Evolutionary conservation across 2,888 invertebrate species (phyloP).

Genomic region (Leptura quadrifasciata): DNA sequence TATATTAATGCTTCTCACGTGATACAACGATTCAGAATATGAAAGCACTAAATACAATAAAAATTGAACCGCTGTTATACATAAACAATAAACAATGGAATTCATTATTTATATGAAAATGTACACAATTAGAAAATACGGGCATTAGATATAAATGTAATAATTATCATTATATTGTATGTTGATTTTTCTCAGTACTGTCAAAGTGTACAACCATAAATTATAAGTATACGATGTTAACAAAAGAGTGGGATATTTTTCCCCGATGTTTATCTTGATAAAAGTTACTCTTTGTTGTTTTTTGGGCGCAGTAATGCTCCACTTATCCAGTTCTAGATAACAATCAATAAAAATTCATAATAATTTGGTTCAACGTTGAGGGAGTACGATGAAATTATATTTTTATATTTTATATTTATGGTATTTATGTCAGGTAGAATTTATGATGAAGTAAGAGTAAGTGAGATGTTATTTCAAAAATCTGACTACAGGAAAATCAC

Average conservation of each 20-base stretch:
- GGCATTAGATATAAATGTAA: background rate
- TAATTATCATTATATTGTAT: constrained; percentile 15
- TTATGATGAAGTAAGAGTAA: no score
- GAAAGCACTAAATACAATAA: constrained; percentile 10
- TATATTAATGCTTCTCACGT: background rate
- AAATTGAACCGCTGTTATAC: constrained; percentile 8
- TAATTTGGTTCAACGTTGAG: no score
- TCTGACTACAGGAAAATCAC: no score
- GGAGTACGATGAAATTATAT: no score
- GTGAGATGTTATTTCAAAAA: no score
- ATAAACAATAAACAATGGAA: constrained; percentile 21
- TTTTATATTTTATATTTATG: no score
- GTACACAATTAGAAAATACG: background rate
- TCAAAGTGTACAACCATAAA: background rate
- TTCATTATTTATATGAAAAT: constrained; percentile 5
- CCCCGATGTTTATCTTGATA: background rate
- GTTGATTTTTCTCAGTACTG: constrained; percentile 6
- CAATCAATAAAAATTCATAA: no score
- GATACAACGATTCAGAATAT: background rate
- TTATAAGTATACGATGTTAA: no score
- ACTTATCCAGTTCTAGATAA: no score
- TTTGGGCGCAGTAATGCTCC: no score
- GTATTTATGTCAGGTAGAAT: no score
- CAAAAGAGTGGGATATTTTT: background rate
- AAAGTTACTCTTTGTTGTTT: no score